Base-by-base conservation (phyloP, 2,888 invertebrate species). In the Lasiommata megera region DNA sequence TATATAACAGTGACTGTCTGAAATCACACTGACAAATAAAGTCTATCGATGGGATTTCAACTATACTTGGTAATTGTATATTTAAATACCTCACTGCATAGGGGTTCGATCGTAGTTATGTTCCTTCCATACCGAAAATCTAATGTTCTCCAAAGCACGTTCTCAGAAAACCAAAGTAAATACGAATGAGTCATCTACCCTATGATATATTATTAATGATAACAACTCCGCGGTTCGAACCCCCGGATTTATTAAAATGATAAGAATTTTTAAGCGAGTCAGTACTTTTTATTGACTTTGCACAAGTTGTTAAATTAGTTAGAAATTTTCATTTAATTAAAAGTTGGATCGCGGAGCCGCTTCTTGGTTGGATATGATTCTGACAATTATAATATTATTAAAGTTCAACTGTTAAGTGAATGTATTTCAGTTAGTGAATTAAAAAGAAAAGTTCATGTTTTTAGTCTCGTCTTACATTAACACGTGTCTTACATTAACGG, bases 301-400 rank as follows among this genome's bases (percentile, higher is more conserved):
- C 38, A 14, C 28, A 23, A 51, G 51, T 51, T 38, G 51, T 51
- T 51, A 38, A 51, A 51, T 51, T 29, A 40, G 51, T 40, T 29
- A 51, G 38, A 51, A 51, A 51, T 51, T 51, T 51, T 51, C 51
- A 40, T 51, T 51, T 40, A 51, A 51, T 51, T 51, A 51, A 51
- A 51, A 51, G 51, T 51, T 51, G 40, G 40, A 36, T 37, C 12
- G 12, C 18, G 8, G 11, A 6, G 16, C 40, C 40, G 9, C 14
- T 38, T 50, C n/a, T n/a, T 12, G 5, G 16, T 14, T 29, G 36
- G 40, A 38, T 51, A 51, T 51, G 36, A 37, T 12, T 47, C 12
- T 18, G 7, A 18, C 36, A 36, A 36, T 48, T 23, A 48, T 18
- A 48, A 48, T 18, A 48, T 36, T 48, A 37, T 36, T 48, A 37